Evolutionary conservation across 2,797 vertebrate genomes (phyloP).

Genomic region (Lagodon rhomboides): DNA sequence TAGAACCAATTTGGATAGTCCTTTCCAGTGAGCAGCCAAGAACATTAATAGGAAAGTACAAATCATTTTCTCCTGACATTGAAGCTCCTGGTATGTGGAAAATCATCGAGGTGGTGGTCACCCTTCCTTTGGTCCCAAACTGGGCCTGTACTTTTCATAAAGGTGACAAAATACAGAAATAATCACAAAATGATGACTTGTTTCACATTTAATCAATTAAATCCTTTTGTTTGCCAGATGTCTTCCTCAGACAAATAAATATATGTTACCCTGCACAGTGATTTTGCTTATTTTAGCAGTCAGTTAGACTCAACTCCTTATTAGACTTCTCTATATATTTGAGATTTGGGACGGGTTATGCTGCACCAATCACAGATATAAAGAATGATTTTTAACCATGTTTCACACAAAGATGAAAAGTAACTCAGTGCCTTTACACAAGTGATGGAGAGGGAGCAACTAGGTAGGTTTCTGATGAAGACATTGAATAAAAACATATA

Average conservation of each 20-base stretch:
- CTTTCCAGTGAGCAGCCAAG: background rate
- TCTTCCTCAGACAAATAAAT: background rate
- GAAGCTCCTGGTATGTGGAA: background rate
- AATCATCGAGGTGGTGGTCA: background rate
- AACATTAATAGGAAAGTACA: background rate
- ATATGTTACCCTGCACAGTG: background rate
- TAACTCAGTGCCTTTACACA: background rate
- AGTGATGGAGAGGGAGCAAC: background rate
- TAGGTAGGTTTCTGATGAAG: too few species aligned
- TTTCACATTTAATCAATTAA: background rate
- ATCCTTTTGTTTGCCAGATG: background rate
- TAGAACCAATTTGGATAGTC: background rate
- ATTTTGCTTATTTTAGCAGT: background rate
- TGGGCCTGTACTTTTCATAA: background rate
- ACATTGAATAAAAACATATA: too few species aligned
- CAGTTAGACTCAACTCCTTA: background rate
- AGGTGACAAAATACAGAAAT: background rate
- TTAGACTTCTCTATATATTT: background rate
- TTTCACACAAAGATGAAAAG: background rate
- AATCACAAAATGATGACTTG: background rate
- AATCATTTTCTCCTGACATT: background rate
- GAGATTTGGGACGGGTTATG: background rate
- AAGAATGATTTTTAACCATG: background rate
- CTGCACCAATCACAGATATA: background rate
- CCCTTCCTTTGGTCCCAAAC: background rate